Conservation (phyloP, 2,888 invertebrate genomes). For the Perizoma affinitatum region DNA sequence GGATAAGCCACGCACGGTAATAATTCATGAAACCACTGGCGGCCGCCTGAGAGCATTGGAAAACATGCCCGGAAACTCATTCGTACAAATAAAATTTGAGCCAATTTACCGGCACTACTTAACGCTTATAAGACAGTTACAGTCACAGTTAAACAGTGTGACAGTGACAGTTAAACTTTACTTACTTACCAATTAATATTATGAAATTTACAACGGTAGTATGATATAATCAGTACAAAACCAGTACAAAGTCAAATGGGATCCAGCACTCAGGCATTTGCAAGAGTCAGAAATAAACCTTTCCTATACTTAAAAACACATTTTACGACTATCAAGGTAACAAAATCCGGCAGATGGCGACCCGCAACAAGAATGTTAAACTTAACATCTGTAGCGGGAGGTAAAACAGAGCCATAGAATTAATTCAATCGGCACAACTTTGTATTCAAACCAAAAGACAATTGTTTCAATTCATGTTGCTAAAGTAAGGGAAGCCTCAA, state of each 20-base stretch:
- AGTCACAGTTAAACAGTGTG: too few species aligned
- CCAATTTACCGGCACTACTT: slow-evolving; percentile 21
- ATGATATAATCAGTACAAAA: slow-evolving; percentile 6
- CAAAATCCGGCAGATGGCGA: slow-evolving; percentile 54
- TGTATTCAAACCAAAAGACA: slow-evolving; percentile 72
- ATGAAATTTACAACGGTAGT: neutral
- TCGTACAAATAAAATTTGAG: slow-evolving; percentile 25
- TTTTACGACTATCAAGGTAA: slow-evolving; percentile 51
- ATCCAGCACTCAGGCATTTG: slow-evolving; percentile 38
- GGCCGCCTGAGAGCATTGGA: slow-evolving; percentile 33
- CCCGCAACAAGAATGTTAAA: slow-evolving; percentile 65
- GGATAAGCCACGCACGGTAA: slow-evolving; percentile 59
- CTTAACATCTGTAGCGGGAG: slow-evolving; percentile 71
- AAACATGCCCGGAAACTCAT: slow-evolving; percentile 32
- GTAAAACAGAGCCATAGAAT: slow-evolving; percentile 77
- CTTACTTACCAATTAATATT: neutral
- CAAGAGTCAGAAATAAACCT: slow-evolving; percentile 46
- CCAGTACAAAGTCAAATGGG: slow-evolving; percentile 24
- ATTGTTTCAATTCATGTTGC: slow-evolving; percentile 70
- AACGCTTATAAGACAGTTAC: slow-evolving; percentile 19
- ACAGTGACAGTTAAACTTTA: too few species aligned
- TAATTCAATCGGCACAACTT: slow-evolving; percentile 79
- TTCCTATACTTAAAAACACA: slow-evolving; percentile 42
- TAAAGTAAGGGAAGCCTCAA: slow-evolving; percentile 68
- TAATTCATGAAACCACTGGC: slow-evolving; percentile 62